These are phyloP conservation scores for Sphecodes monilicornis DNA, from an alignment of 2,888 invertebrate genomes.

Conservation along the genomic window DNA sequence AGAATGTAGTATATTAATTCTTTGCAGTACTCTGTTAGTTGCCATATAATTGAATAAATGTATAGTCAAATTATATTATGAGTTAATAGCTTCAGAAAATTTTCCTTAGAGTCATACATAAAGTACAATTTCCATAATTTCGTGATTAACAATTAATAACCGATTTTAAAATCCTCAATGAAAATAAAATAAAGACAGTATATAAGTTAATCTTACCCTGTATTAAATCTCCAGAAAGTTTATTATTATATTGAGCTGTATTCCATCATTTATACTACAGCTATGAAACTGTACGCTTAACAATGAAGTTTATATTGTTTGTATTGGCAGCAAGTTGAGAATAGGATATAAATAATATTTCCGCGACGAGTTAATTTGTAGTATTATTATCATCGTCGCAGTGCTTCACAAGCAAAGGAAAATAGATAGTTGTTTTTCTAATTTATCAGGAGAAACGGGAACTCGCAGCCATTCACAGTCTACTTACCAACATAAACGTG, in stretches of 20 bases:
- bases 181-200: too few species aligned
- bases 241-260: background rate
- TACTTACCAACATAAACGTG: conserved; percentile 9
- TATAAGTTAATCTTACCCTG: too few species aligned
- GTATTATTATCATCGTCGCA: background rate
- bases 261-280: background rate
- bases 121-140: too few species aligned
- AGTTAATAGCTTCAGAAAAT: too few species aligned
- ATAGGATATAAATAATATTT: background rate
- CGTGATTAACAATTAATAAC: too few species aligned
- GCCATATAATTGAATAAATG: too few species aligned
- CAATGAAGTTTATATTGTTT: background rate
- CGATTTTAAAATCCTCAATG: too few species aligned
- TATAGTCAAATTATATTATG: too few species aligned
- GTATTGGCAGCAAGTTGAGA: background rate
- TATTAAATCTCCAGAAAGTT: background rate
- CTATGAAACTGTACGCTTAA: background rate
- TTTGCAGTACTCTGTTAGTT: too few species aligned
- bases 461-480: conserved; percentile 3
- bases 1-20: too few species aligned
- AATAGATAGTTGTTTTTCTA: background rate
- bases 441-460: background rate
- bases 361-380: background rate
- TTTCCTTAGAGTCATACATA: too few species aligned
- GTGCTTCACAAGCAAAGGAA: background rate